A percentile compares a stretch with the other conserved stretches of the same genome.
Conservation (phyloP, 2,113 vertebrate species). For the Microtus pennsylvanicus region DNA sequence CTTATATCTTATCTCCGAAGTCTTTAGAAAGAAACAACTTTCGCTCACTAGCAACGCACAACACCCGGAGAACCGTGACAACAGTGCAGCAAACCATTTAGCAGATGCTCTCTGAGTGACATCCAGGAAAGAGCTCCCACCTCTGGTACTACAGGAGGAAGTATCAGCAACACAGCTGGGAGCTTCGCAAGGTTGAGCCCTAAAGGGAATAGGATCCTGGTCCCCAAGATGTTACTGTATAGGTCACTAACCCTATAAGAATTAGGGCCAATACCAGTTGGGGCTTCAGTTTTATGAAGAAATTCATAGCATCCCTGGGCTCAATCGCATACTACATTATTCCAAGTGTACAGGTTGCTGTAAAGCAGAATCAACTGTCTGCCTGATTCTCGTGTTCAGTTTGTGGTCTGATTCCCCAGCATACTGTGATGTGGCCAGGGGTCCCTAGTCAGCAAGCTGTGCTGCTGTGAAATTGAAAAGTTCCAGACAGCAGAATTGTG, state of each 20-base stretch:
- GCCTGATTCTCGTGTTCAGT: fast-evolving
- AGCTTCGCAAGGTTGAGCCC: too few species aligned
- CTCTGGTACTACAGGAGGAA: background rate
- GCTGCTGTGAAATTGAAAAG: too few species aligned
- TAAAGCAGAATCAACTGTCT: background rate
- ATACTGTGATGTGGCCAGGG: background rate
- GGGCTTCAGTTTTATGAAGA: too few species aligned
- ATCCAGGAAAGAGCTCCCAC: too few species aligned
- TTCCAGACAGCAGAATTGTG: background rate
- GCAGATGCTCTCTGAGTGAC: background rate
- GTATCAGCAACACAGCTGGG: background rate
- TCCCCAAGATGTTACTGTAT: background rate
- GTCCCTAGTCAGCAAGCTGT: background rate
- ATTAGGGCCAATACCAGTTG: too few species aligned
- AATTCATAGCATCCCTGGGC: background rate
- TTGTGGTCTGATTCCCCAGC: background rate
- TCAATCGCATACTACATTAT: background rate
- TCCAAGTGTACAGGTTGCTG: background rate
- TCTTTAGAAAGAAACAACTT: background rate
- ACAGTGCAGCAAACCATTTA: background rate
- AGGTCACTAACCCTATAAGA: background rate
- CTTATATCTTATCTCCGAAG: background rate
- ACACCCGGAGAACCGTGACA: too few species aligned
- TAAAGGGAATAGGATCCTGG: background rate
- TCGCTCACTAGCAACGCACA: background rate